Evolutionary conservation across 2,113 vertebrate genomes (phyloP).

Genomic region (Poeciliopsis turrubarensis): DNA sequence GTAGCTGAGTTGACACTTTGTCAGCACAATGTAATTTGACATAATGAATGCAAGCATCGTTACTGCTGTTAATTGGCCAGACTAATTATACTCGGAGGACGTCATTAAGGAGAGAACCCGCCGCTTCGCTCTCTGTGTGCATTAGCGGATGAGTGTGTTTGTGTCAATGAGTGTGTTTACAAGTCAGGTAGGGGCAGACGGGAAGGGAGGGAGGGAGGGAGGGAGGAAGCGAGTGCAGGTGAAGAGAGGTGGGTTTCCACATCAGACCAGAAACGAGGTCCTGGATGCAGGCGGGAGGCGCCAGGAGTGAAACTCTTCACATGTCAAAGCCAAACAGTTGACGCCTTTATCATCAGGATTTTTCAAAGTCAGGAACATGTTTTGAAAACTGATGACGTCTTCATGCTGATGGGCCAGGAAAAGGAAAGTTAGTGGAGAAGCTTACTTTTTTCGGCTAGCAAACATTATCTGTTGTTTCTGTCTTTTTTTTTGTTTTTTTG

Average conservation of each 20-base stretch:
- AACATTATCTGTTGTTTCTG: background rate
- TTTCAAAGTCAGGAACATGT: constrained; percentile 19
- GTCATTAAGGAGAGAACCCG: constrained; percentile 93
- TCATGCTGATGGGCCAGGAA: background rate
- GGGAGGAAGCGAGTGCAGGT: constrained; percentile 26
- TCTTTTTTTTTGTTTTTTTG: background rate
- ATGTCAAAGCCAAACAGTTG: constrained; percentile 2
- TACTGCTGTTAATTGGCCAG: constrained; percentile 99
- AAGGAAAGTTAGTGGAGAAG: background rate
- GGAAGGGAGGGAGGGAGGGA: constrained; percentile 24
- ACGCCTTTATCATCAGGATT: background rate
- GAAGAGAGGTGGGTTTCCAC: constrained; percentile 17
- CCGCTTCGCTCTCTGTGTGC: constrained; percentile 61
- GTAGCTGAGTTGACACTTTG: constrained; percentile 98
- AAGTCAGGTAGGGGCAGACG: constrained; percentile 52
- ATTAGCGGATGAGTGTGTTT: constrained; percentile 33
- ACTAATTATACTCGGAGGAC: constrained; percentile 99
- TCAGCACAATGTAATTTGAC: constrained; percentile 95
- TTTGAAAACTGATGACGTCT: background rate
- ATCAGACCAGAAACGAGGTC: constrained; percentile 14
- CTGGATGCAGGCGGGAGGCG: constrained; percentile 24
- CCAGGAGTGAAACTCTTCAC: constrained; percentile 2
- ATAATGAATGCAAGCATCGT: constrained; percentile 99
- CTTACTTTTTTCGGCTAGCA: background rate
- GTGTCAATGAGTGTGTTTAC: constrained; percentile 46